These are phyloP conservation scores for Octopus sinensis DNA, from an alignment of 1,140 invertebrate species.

Conservation along the genomic window DNA sequence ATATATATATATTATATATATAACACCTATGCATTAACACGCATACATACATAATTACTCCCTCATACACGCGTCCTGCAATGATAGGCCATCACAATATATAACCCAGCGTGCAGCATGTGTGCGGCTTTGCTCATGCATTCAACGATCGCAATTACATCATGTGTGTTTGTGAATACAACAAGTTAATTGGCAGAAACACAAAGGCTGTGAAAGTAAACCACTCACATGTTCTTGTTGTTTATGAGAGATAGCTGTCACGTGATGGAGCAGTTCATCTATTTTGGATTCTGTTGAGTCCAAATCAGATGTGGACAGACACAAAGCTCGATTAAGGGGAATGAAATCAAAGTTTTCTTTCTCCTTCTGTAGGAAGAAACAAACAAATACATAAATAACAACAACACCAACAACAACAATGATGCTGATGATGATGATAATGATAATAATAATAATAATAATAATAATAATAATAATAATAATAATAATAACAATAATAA, in stretches of 20 bases:
- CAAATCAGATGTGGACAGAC: slow-evolving; percentile 47
- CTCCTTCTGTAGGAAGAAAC: slow-evolving; percentile 33
- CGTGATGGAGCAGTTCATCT: slow-evolving; percentile 49
- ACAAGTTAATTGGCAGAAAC: too few species aligned
- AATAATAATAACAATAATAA: too few species aligned
- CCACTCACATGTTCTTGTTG: slow-evolving; percentile 51
- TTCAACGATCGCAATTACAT: too few species aligned
- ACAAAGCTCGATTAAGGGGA: slow-evolving; percentile 55
- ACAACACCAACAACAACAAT: too few species aligned
- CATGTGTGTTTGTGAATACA: not conserved
- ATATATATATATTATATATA: not conserved
- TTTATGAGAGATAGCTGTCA: slow-evolving; percentile 50
- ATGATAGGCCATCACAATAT: too few species aligned
- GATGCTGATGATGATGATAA: too few species aligned
- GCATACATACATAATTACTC: not conserved
- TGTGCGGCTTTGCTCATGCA: too few species aligned
- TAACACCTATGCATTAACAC: not conserved
- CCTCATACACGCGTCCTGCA: not conserved
- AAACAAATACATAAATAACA: too few species aligned
- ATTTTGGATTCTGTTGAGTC: slow-evolving; percentile 54
- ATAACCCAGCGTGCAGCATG: too few species aligned
- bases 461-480: too few species aligned
- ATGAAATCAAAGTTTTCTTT: slow-evolving; percentile 56
- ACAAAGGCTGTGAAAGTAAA: too few species aligned
- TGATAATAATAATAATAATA: too few species aligned